Conservation (phyloP, 1,140 invertebrate species). For the Araneus ventricosus region DNA sequence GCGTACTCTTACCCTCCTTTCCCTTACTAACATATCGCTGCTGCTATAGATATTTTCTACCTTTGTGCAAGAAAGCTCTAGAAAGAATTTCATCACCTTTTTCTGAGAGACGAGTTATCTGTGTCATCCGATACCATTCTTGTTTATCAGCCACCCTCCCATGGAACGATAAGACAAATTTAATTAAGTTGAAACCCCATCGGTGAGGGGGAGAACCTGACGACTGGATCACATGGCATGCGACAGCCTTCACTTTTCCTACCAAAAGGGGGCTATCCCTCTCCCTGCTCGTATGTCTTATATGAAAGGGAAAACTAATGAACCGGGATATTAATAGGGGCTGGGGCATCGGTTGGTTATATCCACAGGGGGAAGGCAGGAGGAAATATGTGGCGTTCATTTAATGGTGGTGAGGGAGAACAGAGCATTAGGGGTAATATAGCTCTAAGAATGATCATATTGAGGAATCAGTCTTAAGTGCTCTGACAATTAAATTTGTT, state of each 20-base stretch:
- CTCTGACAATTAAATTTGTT: not conserved
- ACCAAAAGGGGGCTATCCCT: not conserved
- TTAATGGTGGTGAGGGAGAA: not conserved
- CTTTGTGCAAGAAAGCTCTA: too few relatives aligned
- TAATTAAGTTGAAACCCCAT: not conserved
- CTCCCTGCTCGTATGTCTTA: not conserved
- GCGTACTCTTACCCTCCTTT: too few relatives aligned
- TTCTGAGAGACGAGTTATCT: not conserved
- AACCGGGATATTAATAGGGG: constrained; percentile 58
- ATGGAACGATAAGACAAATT: not conserved
- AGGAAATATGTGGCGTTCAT: not conserved
- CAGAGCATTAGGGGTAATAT: not conserved
- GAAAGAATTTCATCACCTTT: too few relatives aligned
- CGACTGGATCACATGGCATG: not conserved
- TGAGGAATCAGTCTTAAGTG: not conserved
- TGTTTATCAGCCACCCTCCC: not conserved
- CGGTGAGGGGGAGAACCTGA: not conserved
- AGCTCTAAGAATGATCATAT: not conserved
- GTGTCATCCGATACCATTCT: not conserved
- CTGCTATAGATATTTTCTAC: too few relatives aligned
- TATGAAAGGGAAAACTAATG: constrained; percentile 57
- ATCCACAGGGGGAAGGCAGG: not conserved
- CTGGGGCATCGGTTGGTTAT: constrained; percentile 40
- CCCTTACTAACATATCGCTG: too few relatives aligned
- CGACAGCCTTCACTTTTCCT: not conserved